These are phyloP conservation scores for Alloscopus bannaensis DNA, from an alignment of 2,888 invertebrate genomes.

Conservation along the genomic window DNA sequence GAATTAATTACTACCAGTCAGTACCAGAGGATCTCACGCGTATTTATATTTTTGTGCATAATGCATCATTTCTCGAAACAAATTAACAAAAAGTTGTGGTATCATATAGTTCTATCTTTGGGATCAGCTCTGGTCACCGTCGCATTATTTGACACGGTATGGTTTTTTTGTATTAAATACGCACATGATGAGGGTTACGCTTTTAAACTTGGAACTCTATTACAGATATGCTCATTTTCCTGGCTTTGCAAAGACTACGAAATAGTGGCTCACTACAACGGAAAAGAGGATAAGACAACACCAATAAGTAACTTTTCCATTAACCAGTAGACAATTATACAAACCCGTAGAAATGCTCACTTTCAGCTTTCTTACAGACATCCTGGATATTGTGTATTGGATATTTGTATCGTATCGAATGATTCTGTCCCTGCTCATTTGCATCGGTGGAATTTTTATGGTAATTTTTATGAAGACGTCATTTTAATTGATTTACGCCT, in stretches of 20 bases:
- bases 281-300: slow-evolving; percentile 15
- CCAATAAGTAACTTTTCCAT: slow-evolving; percentile 23
- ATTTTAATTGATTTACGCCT: neutral
- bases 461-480: slow-evolving; percentile 19
- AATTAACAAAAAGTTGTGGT: slow-evolving; percentile 56
- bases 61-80: slow-evolving; percentile 65
- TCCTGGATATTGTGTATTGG: slow-evolving; percentile 56
- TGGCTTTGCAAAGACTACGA: slow-evolving; percentile 61
- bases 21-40: too few species aligned
- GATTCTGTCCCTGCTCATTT: slow-evolving; percentile 51
- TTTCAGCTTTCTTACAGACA: slow-evolving; percentile 43
- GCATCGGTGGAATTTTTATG: slow-evolving; percentile 66
- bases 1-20: too few species aligned
- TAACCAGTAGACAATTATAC: neutral
- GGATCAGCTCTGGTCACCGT: slow-evolving; percentile 59
- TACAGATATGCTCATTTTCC: slow-evolving; percentile 46
- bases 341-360: slow-evolving; percentile 8
- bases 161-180: neutral
- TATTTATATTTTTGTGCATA: too few species aligned
- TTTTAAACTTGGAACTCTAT: neutral
- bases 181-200: neutral
- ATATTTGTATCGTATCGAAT: slow-evolving; percentile 60
- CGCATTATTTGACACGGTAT: slow-evolving; percentile 57
- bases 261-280: slow-evolving; percentile 37
- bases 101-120: slow-evolving; percentile 52